Evolutionary conservation across 1,140 invertebrate genomes (phyloP).

Genomic region (Aphaenogaster rudis): DNA sequence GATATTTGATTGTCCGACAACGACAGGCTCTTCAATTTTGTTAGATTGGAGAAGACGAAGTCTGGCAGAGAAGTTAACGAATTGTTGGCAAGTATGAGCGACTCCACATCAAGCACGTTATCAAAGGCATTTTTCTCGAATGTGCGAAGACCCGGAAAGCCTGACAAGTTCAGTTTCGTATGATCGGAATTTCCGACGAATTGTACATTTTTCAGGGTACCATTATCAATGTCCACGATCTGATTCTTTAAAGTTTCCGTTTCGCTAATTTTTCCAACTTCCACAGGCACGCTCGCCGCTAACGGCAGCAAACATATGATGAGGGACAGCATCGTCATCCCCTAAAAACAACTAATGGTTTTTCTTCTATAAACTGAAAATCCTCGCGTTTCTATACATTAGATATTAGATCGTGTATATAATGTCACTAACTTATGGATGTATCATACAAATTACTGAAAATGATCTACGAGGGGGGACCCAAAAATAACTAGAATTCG

Average conservation of each 20-base stretch:
- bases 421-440: background rate
- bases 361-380: background rate
- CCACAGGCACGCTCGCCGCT: constrained; percentile 8
- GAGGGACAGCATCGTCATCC: constrained; percentile 54
- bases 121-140: constrained; percentile 74
- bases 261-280: constrained; percentile 22
- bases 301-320: constrained; percentile 65
- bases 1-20: constrained; percentile 73
- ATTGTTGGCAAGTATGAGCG: constrained; percentile 73
- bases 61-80: constrained; percentile 69
- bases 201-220: constrained; percentile 60
- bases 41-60: constrained; percentile 76
- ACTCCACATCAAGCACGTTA: constrained; percentile 66
- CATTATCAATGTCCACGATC: constrained; percentile 64
- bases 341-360: background rate
- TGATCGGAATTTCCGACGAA: background rate
- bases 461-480: background rate
- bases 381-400: background rate
- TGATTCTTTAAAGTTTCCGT: background rate
- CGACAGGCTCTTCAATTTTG: constrained; percentile 66
- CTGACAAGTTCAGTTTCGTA: constrained; percentile 66
- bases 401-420: background rate
- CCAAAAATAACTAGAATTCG: no score
- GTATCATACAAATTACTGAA: background rate
- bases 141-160: constrained; percentile 29